A percentile compares a stretch with the other conserved stretches of the same genome.
phyloP scores from a whole-genome alignment of 2,888 invertebrate species.

The Malacosoma neustria region DNA sequence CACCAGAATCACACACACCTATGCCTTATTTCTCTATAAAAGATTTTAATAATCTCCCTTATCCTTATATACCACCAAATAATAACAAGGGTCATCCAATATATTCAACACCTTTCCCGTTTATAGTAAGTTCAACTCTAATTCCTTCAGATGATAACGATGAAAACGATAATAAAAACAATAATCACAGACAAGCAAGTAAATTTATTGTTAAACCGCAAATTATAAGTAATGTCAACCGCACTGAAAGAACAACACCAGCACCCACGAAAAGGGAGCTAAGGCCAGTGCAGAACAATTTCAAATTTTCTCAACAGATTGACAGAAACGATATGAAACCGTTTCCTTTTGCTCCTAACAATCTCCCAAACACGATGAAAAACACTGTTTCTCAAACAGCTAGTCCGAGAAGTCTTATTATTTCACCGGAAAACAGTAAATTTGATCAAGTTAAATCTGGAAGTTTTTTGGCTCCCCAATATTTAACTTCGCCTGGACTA shows the following conservation, averaged over 20 bases:
- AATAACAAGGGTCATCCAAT: constrained; percentile 41
- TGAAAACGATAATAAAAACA: constrained; percentile 29
- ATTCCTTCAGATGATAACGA: constrained; percentile 30
- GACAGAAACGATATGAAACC: constrained; percentile 50
- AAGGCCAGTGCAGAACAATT: constrained; percentile 27
- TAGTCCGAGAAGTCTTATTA: constrained; percentile 41
- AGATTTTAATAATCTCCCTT: constrained; percentile 43
- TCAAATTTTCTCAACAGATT: constrained; percentile 36
- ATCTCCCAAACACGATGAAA: constrained; percentile 17
- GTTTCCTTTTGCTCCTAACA: constrained; percentile 22
- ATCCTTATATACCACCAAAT: constrained; percentile 47
- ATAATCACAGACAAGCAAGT: constrained; percentile 8
- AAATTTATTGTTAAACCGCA: constrained; percentile 8
- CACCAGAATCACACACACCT: constrained; percentile 51
- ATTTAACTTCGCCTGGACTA: constrained; percentile 38
- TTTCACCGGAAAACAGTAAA: constrained; percentile 40
- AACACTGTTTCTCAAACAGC: constrained; percentile 26
- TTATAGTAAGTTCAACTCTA: constrained; percentile 40
- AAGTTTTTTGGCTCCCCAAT: constrained; percentile 36
- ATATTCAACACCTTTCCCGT: constrained; percentile 45
- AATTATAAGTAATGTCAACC: constrained; percentile 23
- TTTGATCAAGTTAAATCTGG: constrained; percentile 44
- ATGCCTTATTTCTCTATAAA: constrained; percentile 49
- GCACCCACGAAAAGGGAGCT: constrained; percentile 27
- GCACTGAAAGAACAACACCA: constrained; percentile 23